A percentile compares a stretch with the other conserved stretches of the same genome.
Conservation (phyloP, 2,888 invertebrate species). For the Cyaniris semiargus region DNA sequence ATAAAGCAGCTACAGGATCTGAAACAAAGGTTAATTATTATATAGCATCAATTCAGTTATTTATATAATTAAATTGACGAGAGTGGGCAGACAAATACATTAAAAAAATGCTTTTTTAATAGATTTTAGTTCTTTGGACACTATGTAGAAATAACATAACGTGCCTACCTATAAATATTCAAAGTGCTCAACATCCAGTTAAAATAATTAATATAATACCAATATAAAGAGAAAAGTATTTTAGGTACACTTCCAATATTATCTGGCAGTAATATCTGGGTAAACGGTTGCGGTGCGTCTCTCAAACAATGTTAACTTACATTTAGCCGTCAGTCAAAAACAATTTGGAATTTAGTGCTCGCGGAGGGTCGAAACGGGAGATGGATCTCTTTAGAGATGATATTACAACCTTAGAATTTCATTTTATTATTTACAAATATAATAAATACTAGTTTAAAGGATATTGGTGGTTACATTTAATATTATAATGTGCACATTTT, state of each 20-base stretch:
- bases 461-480: no score
- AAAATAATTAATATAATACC: no score
- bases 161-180: no score
- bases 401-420: slow-evolving; percentile 35
- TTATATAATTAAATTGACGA: no score
- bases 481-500: no score
- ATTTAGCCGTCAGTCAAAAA: slow-evolving; percentile 82
- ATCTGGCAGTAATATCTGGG: slow-evolving; percentile 63
- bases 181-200: no score
- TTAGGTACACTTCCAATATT: slow-evolving; percentile 47
- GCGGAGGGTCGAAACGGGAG: slow-evolving; percentile 68
- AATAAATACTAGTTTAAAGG: no score
- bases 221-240: slow-evolving; percentile 9
- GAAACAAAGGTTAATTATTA: neutral
- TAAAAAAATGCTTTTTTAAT: no score
- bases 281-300: slow-evolving; percentile 68
- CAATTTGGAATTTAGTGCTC: slow-evolving; percentile 80
- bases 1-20: neutral
- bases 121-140: no score
- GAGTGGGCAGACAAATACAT: no score
- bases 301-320: slow-evolving; percentile 80
- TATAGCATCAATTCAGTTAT: neutral
- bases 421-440: no score
- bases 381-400: slow-evolving; percentile 58
- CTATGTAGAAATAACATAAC: no score